Conservation (phyloP, 53 echinoderm and acorn worm genomes). For the Hippasteria phrygiana region DNA sequence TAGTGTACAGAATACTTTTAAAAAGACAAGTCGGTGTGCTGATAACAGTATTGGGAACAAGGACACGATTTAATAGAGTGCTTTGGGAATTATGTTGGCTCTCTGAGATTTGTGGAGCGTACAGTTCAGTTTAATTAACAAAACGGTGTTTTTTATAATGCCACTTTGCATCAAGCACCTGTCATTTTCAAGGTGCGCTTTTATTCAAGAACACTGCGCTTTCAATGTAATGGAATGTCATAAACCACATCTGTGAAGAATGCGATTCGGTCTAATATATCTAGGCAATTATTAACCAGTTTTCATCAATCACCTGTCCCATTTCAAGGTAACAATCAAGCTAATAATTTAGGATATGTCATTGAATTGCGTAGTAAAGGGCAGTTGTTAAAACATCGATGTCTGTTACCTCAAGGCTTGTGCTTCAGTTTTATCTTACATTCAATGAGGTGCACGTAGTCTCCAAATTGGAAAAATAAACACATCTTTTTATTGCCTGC, state of each 20-base stretch:
- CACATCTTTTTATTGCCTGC: not conserved
- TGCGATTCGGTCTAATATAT: no score
- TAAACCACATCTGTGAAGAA: no score
- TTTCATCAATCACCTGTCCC: not conserved
- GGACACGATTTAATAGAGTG: no score
- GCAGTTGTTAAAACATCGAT: not conserved
- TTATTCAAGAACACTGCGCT: no score
- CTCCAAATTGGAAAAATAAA: constrained; percentile 27
- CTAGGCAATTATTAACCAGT: no score
- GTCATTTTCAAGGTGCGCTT: not conserved
- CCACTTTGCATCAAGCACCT: not conserved
- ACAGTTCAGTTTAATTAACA: not conserved
- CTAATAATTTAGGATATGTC: not conserved
- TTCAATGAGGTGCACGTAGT: not conserved
- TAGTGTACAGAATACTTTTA: no score
- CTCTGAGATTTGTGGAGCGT: not conserved
- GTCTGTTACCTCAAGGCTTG: not conserved
- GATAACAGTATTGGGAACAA: no score
- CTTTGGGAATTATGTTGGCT: no score
- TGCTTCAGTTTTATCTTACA: not conserved
- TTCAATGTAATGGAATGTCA: no score
- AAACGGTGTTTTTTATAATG: not conserved
- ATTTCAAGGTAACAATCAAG: not conserved
- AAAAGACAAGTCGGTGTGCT: no score
- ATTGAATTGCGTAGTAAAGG: not conserved